Base-by-base conservation (phyloP, 1,140 invertebrate species). In the Trichogramma pretiosum region DNA sequence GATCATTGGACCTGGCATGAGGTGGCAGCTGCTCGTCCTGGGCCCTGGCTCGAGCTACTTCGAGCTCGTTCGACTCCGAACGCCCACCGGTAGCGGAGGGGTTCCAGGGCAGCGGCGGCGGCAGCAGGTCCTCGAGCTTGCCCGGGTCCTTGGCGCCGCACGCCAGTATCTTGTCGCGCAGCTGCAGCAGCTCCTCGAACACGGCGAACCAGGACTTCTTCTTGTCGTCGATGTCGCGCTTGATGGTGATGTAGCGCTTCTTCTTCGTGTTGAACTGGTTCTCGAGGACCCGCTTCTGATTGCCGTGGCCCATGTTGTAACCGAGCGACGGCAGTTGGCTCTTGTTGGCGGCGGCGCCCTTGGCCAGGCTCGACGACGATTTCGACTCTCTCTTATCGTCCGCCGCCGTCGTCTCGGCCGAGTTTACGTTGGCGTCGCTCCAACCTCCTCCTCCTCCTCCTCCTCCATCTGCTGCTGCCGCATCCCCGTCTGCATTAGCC, bases 131-230 rank as follows among this genome's bases (percentile, higher is more conserved):
- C 3, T 68, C 62, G 3, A 59, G 16, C 24, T 54, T 58, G 2
- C 63, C 63, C 0, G 64, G 61, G 50, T 67, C 64, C 30, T 58
- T 64, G 1, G 35, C 52, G 3, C 64, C 64, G 10, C 2, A 35
- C 0, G 46, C 40, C 7, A 68, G 52, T 21, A 68, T 38, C 28
- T 62, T 64, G 3, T 67, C 57, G 0, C 63, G 56, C 3, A 66
- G 35, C n/a, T 56, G 55, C 2, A 36, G 39, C 21, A 67, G 49
- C 9, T 66, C 60, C 9, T 57, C 50, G 43, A 57, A 59, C 8
- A 61, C 14, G 3, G 54, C 50, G 18, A 46, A 40, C 3, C 38
- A 43, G 0, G 17, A 7, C 60, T 60, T 62, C 61, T 63, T 59
- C 37, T 68, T 65, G 1, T 65, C 56, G 0, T 40, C 18, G 13